phyloP scores from a whole-genome alignment of 2,113 vertebrate species.

The Chionomys nivalis region DNA sequence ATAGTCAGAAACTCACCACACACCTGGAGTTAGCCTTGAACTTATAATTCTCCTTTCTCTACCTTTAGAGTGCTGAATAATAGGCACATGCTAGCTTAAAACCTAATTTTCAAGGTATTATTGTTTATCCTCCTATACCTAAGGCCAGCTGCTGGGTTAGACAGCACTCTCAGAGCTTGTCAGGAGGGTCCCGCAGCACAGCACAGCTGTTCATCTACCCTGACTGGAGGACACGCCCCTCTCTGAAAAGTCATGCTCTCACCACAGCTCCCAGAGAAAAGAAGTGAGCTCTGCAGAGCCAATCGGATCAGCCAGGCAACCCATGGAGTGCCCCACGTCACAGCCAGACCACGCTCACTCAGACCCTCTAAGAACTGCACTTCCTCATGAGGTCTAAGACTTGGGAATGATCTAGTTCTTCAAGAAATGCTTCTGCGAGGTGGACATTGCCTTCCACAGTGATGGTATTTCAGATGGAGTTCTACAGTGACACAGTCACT shows the following conservation, averaged over 20 bases:
- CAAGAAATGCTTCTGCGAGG: not conserved
- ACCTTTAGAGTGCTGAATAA: not conserved
- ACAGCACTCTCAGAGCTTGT: not conserved
- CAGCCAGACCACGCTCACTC: not conserved
- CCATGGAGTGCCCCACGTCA: not conserved
- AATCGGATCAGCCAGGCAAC: not conserved
- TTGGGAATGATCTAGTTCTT: not conserved
- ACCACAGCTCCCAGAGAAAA: not conserved
- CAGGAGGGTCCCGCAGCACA: not conserved
- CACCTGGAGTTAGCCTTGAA: not conserved
- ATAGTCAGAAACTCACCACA: not conserved
- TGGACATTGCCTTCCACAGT: not conserved
- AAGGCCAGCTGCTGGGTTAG: not conserved
- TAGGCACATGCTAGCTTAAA: not conserved
- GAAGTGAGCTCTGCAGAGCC: not conserved
- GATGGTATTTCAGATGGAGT: not conserved
- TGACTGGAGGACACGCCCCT: not conserved
- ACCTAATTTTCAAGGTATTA: not conserved
- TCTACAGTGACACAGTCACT: not conserved
- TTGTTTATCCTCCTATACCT: not conserved
- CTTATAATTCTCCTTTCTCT: not conserved
- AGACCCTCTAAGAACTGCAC: not conserved
- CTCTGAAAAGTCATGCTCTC: not conserved
- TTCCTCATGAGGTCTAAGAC: not conserved
- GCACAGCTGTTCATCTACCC: not conserved